These are phyloP conservation scores for Acromyrmex charruanus DNA, from an alignment of 1,140 invertebrate genomes.

Conservation along the genomic window DNA sequence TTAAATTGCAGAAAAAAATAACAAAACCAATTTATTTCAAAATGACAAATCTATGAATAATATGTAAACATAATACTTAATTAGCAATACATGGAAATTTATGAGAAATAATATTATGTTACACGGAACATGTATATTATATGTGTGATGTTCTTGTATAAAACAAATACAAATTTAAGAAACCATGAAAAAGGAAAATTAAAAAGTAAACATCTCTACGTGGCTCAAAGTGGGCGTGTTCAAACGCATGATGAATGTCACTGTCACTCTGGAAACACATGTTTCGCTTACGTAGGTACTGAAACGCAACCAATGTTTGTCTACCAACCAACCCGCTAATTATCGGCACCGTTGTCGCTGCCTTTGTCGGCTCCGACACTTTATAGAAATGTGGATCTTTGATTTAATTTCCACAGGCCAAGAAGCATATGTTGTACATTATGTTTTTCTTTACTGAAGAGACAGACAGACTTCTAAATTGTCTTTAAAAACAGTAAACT, in stretches of 20 bases:
- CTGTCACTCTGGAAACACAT: conserved; percentile 83
- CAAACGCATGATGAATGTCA: conserved; percentile 84
- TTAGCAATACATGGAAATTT: neutral
- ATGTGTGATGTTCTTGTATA: neutral
- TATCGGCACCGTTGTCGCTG: conserved; percentile 76
- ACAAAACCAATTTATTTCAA: neutral
- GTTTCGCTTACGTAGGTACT: conserved; percentile 81
- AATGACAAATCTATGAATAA: neutral
- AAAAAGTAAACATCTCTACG: conserved; percentile 57
- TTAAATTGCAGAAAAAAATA: neutral
- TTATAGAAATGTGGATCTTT: conserved; percentile 74
- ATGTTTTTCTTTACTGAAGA: conserved; percentile 21
- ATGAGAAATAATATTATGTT: neutral
- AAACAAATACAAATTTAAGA: conserved; percentile 40
- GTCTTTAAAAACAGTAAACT: neutral
- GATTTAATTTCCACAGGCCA: conserved; percentile 68
- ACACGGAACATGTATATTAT: neutral
- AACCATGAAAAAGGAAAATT: conserved; percentile 48
- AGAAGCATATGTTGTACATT: conserved; percentile 69
- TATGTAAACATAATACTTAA: neutral
- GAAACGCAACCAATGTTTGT: conserved; percentile 82
- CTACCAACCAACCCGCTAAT: conserved; percentile 84
- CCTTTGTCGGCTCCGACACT: conserved; percentile 72
- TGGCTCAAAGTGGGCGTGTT: conserved; percentile 79
- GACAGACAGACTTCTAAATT: neutral